phyloP scores from a whole-genome alignment of 2,888 invertebrate species.

The Xylota sylvarum region DNA sequence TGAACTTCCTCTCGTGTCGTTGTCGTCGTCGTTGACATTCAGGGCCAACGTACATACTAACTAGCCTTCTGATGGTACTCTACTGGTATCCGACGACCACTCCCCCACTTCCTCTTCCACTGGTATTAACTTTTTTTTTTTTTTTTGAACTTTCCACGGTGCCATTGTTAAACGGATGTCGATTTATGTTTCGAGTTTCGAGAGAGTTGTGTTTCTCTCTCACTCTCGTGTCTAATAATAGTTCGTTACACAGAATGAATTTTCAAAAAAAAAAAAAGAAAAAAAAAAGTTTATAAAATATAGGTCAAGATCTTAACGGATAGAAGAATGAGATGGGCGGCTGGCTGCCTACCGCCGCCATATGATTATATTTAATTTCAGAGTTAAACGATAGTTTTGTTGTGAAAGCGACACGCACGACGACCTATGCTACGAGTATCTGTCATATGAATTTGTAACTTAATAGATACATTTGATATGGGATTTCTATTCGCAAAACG shows the following conservation, averaged over 20 bases:
- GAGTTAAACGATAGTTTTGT: slow-evolving; percentile 68
- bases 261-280: slow-evolving; percentile 59
- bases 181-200: slow-evolving; percentile 53
- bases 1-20: slow-evolving; percentile 67
- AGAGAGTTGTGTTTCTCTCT: slow-evolving; percentile 31
- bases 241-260: slow-evolving; percentile 69
- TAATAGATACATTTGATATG: slow-evolving; percentile 35
- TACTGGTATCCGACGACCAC: slow-evolving; percentile 19
- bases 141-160: slow-evolving; percentile 23
- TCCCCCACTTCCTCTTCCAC: slow-evolving; percentile 41
- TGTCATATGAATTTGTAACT: slow-evolving; percentile 47
- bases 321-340: slow-evolving; percentile 45
- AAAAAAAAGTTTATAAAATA: slow-evolving; percentile 28
- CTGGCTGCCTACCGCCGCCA: neutral
- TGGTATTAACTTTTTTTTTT: slow-evolving; percentile 1
- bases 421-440: slow-evolving; percentile 32
- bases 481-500: slow-evolving; percentile 33
- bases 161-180: slow-evolving; percentile 58
- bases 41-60: slow-evolving; percentile 55
- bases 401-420: slow-evolving; percentile 73
- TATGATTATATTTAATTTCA: slow-evolving; percentile 66
- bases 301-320: slow-evolving; percentile 73
- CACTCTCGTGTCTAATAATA: slow-evolving; percentile 50
- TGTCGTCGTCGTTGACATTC: slow-evolving; percentile 61
- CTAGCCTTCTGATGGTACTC: slow-evolving; percentile 31